Percentiles rank a stretch among this genome's conserved stretches.
Conservation (phyloP, 2,888 invertebrate species). For the Barypeithes pellucidus region DNA sequence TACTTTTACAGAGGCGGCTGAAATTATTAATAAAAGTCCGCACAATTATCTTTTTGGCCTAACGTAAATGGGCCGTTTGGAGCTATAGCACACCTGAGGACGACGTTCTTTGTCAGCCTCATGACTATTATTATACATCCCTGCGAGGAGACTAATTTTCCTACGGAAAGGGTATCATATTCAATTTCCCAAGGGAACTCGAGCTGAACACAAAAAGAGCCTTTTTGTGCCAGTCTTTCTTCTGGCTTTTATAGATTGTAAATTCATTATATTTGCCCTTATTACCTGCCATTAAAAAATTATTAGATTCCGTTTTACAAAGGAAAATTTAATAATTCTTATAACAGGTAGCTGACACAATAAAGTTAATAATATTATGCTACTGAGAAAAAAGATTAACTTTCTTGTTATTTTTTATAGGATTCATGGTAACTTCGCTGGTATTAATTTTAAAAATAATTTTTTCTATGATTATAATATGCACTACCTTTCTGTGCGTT, state of each 20-base stretch:
- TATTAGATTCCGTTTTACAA: not conserved
- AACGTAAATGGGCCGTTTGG: slow-evolving; percentile 35
- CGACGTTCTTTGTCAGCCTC: slow-evolving; percentile 42
- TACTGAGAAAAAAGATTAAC: too few relatives aligned
- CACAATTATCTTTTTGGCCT: slow-evolving; percentile 7
- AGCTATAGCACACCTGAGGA: slow-evolving; percentile 39
- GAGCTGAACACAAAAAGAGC: slow-evolving; percentile 27
- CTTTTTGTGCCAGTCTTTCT: slow-evolving; percentile 34
- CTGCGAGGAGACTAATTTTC: slow-evolving; percentile 37
- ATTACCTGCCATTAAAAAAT: not conserved
- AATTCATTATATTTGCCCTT: not conserved
- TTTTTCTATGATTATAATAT: too few relatives aligned
- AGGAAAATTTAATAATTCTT: too few relatives aligned
- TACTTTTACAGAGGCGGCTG: not conserved
- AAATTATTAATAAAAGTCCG: slow-evolving; percentile 13
- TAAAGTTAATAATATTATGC: too few relatives aligned
- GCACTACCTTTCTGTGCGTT: too few relatives aligned
- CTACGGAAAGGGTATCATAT: slow-evolving; percentile 27
- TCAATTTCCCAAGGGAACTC: slow-evolving; percentile 16
- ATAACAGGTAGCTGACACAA: too few relatives aligned
- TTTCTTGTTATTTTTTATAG: too few relatives aligned
- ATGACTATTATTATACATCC: slow-evolving; percentile 40
- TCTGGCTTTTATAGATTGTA: slow-evolving; percentile 6
- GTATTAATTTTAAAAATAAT: too few relatives aligned
- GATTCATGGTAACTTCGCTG: too few relatives aligned